Conservation (phyloP, 1,140 invertebrate genomes). For the Piezodorus guildinii region DNA sequence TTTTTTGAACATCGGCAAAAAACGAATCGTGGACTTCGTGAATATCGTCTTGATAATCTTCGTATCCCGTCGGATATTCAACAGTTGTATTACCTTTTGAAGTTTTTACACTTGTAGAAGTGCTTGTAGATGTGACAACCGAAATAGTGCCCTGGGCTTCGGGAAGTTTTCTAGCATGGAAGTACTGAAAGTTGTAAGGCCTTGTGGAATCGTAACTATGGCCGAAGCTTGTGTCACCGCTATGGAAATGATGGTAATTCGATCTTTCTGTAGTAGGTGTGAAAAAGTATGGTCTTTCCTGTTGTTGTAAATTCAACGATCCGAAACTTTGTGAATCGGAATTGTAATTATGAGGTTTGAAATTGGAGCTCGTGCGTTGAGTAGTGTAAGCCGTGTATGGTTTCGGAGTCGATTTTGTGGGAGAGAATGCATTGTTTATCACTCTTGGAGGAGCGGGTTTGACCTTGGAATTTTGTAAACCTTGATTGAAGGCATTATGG, state of each 20-base stretch:
- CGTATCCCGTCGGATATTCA: conserved; percentile 17
- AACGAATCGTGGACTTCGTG: conserved; percentile 33
- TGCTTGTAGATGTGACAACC: conserved; percentile 28
- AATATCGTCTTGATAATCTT: conserved; percentile 37
- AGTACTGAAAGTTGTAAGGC: conserved; percentile 22
- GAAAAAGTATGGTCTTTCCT: conserved; percentile 5
- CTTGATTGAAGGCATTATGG: conserved; percentile 30
- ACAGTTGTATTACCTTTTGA: conserved; percentile 1
- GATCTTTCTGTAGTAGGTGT: conserved; percentile 6
- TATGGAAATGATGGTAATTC: conserved; percentile 21
- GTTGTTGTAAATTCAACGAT: conserved; percentile 7
- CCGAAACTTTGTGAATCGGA: conserved; percentile 6
- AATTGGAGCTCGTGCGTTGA: neutral
- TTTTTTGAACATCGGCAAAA: conserved; percentile 20
- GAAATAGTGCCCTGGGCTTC: conserved; percentile 3
- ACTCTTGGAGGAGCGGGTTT: conserved; percentile 19
- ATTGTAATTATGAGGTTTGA: conserved; percentile 1
- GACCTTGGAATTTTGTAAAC: neutral
- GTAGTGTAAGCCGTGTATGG: neutral
- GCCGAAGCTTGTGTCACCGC: conserved; percentile 13
- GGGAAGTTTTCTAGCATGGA: conserved; percentile 17
- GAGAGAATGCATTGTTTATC: conserved; percentile 13
- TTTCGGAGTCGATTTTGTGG: conserved; percentile 4
- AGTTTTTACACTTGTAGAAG: conserved; percentile 22
- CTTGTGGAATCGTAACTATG: conserved; percentile 20